Percentiles rank a stretch among this genome's conserved stretches.
These are phyloP conservation scores for Phortica variegata DNA, from an alignment of 1,140 invertebrate species.

Conservation along the genomic window DNA sequence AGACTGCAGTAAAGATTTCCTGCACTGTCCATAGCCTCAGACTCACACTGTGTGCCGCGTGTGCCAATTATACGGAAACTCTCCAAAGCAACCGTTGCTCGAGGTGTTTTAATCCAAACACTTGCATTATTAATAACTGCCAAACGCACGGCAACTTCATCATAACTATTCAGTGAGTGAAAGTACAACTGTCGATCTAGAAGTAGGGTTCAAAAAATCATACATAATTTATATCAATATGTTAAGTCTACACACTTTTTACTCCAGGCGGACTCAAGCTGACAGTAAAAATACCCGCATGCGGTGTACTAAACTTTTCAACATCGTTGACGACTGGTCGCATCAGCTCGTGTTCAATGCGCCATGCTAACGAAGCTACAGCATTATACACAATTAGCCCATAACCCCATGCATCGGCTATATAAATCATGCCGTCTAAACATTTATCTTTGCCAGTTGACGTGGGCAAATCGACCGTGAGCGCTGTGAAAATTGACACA, in stretches of 20 bases:
- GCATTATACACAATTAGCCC: slow-evolving; percentile 72
- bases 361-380: slow-evolving; percentile 64
- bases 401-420: slow-evolving; percentile 73
- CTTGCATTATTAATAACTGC: slow-evolving; percentile 64
- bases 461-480: slow-evolving; percentile 64
- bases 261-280: slow-evolving; percentile 62
- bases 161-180: slow-evolving; percentile 71
- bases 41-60: slow-evolving; percentile 57
- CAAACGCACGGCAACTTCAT: slow-evolving; percentile 69
- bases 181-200: slow-evolving; percentile 67
- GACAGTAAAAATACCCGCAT: slow-evolving; percentile 67
- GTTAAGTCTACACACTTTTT: slow-evolving; percentile 13
- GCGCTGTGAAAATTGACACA: slow-evolving; percentile 60
- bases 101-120: slow-evolving; percentile 25
- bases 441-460: slow-evolving; percentile 58
- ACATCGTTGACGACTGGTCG: slow-evolving; percentile 66
- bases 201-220: slow-evolving; percentile 4
- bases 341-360: slow-evolving; percentile 67
- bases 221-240: background rate
- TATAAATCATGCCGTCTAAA: slow-evolving; percentile 68
- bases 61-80: slow-evolving; percentile 33
- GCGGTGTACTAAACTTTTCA: slow-evolving; percentile 67
- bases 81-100: background rate
- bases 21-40: slow-evolving; percentile 62
- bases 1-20: slow-evolving; percentile 59